These are phyloP conservation scores for Epizoanthus fatuus DNA, from an alignment of 92 coral and sea anemone genomes.

Conservation along the genomic window DNA sequence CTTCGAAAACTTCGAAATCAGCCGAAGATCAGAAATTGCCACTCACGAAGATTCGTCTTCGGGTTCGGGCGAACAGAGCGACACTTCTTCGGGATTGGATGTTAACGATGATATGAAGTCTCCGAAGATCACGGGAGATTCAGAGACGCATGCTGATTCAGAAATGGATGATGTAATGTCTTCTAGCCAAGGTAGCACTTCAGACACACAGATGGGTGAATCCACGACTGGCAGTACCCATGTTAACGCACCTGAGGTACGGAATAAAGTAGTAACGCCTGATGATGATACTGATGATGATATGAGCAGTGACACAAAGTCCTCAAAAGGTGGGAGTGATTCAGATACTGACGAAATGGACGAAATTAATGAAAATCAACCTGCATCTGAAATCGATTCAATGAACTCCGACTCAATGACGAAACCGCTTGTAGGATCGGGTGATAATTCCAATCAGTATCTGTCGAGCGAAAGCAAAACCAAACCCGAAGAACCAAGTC, in stretches of 20 bases:
- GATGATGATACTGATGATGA: neutral
- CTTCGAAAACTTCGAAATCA: conserved; percentile 14
- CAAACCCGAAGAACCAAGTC: neutral
- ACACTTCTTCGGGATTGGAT: neutral
- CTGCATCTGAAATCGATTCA: neutral
- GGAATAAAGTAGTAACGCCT: neutral
- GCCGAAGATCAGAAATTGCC: conserved; percentile 37
- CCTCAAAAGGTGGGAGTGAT: conserved; percentile 29
- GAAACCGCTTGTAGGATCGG: neutral
- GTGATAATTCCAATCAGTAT: neutral
- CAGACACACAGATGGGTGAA: conserved; percentile 24
- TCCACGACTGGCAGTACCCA: neutral
- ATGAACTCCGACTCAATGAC: neutral
- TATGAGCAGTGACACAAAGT: neutral
- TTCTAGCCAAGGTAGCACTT: conserved; percentile 24
- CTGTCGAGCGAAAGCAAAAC: neutral
- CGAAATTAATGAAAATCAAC: neutral
- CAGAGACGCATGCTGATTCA: conserved; percentile 20
- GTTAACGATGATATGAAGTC: conserved; percentile 6
- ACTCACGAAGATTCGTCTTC: conserved; percentile 4
- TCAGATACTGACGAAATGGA: neutral
- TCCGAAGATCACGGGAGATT: conserved; percentile 14
- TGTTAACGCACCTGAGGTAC: neutral
- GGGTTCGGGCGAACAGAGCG: conserved; percentile 20
- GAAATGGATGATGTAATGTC: conserved; percentile 22